These are phyloP conservation scores for Nesoenas mayeri DNA, from an alignment of 2,113 vertebrate species.

Conservation along the genomic window DNA sequence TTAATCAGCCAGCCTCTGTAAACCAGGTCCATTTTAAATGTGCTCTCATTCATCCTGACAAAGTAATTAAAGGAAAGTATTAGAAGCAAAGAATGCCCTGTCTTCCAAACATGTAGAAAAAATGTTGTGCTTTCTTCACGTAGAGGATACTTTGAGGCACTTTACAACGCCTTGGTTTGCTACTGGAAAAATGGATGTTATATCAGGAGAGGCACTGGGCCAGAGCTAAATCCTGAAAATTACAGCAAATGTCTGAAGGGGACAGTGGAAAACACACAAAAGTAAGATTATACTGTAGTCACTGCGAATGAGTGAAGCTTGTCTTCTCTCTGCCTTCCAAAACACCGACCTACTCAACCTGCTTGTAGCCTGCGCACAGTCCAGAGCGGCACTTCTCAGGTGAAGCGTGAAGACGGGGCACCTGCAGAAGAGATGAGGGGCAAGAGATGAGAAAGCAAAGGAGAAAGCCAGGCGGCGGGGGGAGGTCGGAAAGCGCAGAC, in stretches of 20 bases:
- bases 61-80: neutral
- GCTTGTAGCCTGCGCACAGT: neutral
- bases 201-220: neutral
- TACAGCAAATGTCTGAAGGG: neutral
- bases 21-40: neutral
- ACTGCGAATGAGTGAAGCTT: neutral
- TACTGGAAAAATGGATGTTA: neutral
- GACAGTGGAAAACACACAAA: neutral
- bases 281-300: rapidly evolving
- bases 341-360: neutral
- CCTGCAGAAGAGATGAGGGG: neutral
- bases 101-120: neutral
- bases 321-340: neutral
- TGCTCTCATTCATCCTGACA: neutral
- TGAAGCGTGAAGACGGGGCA: neutral
- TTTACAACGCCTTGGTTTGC: neutral
- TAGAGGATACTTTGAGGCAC: neutral
- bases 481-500: neutral
- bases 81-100: neutral
- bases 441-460: neutral
- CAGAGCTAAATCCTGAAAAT: neutral
- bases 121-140: rapidly evolving
- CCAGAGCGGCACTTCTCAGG: neutral
- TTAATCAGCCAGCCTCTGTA: neutral
- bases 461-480: neutral